phyloP scores from a whole-genome alignment of 2,113 vertebrate genomes.

The Ageneiosus marmoratus region DNA sequence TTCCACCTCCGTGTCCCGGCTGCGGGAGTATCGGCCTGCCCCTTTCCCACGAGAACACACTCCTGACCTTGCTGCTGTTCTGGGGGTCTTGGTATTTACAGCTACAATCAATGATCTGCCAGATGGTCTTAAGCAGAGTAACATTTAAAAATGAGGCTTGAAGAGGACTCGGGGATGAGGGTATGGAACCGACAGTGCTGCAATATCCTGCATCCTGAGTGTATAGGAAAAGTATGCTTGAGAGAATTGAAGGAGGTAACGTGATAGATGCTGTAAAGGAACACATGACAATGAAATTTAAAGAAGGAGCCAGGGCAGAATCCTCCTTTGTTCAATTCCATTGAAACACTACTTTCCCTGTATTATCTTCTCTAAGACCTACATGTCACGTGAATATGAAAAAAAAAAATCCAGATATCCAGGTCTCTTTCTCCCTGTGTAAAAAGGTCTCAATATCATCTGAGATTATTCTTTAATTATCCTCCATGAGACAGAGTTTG shows the following conservation, averaged over 20 bases:
- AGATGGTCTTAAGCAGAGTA: not conserved
- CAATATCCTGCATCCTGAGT: not conserved
- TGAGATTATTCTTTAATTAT: not conserved
- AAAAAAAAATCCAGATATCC: conserved; percentile 1
- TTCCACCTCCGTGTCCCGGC: conserved; percentile 47
- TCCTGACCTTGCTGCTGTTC: conserved; percentile 19
- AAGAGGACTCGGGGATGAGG: not conserved
- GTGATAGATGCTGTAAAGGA: conserved; percentile 3
- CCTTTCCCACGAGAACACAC: conserved; percentile 56
- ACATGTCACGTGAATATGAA: conserved; percentile 4
- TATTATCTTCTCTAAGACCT: conserved; percentile 26
- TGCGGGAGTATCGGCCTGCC: conserved; percentile 51
- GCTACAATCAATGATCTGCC: not conserved
- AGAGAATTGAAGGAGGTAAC: not conserved
- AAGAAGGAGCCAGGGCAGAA: not conserved
- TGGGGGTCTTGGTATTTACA: conserved; percentile 19
- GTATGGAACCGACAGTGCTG: not conserved
- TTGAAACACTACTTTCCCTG: not conserved
- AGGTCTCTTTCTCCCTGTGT: conserved; percentile 2
- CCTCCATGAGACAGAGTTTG: not conserved
- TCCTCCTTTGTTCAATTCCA: conserved; percentile 3
- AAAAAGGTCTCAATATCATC: not conserved
- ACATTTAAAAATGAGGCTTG: not conserved
- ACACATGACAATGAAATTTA: not conserved
- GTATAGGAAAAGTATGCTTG: not conserved